Evolutionary conservation across 1,140 invertebrate species (phyloP), one percentile per base, ranked within the genome.

Genomic region (Tetraneura akinire): DNA sequence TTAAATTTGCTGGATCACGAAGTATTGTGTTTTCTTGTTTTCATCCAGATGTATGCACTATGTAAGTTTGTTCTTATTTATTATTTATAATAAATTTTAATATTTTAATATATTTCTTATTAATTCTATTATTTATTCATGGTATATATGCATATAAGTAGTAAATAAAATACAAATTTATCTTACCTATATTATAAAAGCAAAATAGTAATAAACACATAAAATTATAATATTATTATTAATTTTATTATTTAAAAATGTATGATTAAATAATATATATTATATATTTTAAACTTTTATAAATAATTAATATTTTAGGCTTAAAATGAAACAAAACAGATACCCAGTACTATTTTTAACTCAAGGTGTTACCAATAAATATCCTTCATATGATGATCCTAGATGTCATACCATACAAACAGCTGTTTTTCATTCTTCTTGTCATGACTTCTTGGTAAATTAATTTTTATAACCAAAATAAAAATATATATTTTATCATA

Each of bases 291-390:
- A 1, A 64, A n/a, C n/a, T n/a, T 62, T 32, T 23, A 18, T 66
- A 18, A 37, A 14, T 76, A 4, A 66, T 66, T 53, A 21, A 42
- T 29, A 6, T 80, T 80, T 32, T 81, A 90, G 89, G 87, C 88
- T 97, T 66, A 89, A 94, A 49, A 87, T 93, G 80, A 98, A 98
- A 84, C 96, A 98, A 87, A 98, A 97, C 85, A 93, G 92, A 83
- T 98, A 97, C 88, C 96, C 96, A 0, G 93, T 97, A 0, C 91
- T 98, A 87, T 97, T 98, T 85, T 86, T 98, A 62, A 97, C 95
- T 0, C 89, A 96, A 87, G 96, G 96, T 2, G 86, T 92, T 14
- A 94, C 93, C 3, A 86, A 88, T 8, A 92, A 91, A 81, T 97
- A 96, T 85, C 89, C 91, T 55, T 89, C 91, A 51, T 98, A 96